Base-by-base conservation (phyloP, 2,113 vertebrate species). In the Scatophagus argus region DNA sequence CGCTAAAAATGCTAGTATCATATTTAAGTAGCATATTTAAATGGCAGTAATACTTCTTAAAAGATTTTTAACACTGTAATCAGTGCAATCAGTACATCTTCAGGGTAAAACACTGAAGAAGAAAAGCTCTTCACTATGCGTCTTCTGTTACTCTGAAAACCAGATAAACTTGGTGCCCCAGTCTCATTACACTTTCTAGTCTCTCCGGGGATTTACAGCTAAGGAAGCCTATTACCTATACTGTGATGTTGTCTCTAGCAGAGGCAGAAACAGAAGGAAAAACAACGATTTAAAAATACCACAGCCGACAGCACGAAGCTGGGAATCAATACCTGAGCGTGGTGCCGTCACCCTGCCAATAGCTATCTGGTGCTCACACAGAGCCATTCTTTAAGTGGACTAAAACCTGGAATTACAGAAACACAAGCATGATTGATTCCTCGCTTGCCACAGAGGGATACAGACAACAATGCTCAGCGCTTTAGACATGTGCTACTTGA, bases 391-490 rank as follows among this genome's bases (percentile, higher is more conserved):
- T 79, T 77, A 84, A 92, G 85, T 83, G 74, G 70, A 83, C 80
- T 34, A 69, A n/a, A 88, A 87, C 56, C 58, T 76, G 31, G 58
- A 93, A 83, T 79, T 79, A 84, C 59, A 79, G 29, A 79, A 84
- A 77, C 79, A 51, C 71, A 84, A 83, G 72, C 74, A 46, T 81
- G 80, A 90, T 88, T 87, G 83, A 91, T 87, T 87, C 41, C 70
- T 74, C 21, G 7, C 64, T 83, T 58, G n/a, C 60, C 44, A 43
- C 46, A 1, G 55, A 63, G 73, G 54, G 55, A 80, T 44, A 65
- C 70, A 38, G 31, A 68, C 79, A 84, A 84, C 68, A 89, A 83
- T 52, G 31, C 75, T 64, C 59, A 27, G 49, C 34, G 27, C 16
- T 83, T 85, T 69, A 60, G 81, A 74, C 19, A 38, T 11, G 4